These are phyloP conservation scores for Oasisia sp. DNA, from an alignment of 2,888 invertebrate species.

Conservation along the genomic window DNA sequence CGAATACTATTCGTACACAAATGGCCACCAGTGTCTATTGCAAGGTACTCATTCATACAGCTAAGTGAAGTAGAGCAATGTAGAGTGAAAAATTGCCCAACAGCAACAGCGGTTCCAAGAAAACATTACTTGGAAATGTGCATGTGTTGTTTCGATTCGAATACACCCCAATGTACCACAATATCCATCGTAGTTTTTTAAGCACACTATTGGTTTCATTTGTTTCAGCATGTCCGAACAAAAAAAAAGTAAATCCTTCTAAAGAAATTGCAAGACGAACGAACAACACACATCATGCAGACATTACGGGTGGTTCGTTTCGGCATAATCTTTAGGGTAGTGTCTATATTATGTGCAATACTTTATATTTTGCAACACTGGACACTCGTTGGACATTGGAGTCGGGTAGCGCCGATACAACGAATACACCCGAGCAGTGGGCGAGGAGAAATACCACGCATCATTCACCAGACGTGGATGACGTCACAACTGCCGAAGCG, in stretches of 20 bases:
- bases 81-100: no score
- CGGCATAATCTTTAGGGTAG: not conserved
- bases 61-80: no score
- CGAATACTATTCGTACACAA: no score
- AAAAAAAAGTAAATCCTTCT: not conserved
- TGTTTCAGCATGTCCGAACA: not conserved
- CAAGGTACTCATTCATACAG: no score
- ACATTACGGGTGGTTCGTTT: not conserved
- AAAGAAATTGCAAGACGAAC: not conserved
- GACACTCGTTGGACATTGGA: not conserved
- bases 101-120: no score
- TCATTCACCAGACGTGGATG: constrained; percentile 42
- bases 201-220: not conserved
- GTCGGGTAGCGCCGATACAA: not conserved
- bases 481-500: constrained; percentile 17
- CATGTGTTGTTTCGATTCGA: no score
- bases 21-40: no score
- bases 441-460: constrained; percentile 32
- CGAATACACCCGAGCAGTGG: not conserved
- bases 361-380: not conserved
- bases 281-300: not conserved
- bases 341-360: not conserved
- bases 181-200: no score
- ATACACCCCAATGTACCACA: no score
- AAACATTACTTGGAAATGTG: no score